Evolutionary conservation across 2,113 vertebrate species (phyloP), one percentile per base, ranked within the genome.

Genomic region (Microtus pennsylvanicus): DNA sequence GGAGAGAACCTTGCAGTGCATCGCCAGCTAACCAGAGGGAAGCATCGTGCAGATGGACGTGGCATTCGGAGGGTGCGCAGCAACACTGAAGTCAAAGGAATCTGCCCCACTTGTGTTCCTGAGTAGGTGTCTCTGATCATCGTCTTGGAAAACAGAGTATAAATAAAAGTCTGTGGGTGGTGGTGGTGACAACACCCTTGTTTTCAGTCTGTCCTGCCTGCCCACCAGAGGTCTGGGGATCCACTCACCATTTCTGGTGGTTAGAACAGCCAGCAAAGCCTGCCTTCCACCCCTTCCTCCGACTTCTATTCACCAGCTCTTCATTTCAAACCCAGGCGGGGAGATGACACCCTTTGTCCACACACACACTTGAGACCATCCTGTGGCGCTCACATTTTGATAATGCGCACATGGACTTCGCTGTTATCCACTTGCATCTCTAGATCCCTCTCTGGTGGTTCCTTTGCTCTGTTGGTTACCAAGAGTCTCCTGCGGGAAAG

Each of bases 111-210:
- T 86, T 61, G 87, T 65, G 96, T 95, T 80, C 86, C 61, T 42
- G 87, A 94, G 95, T 95, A 81, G 96, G 97, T 82, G 96, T 93
- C 93, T 63, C 74, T 93, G 96, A 92, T 61, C 86, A 89, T n/a
- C 70, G 93, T 75, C 97, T 94, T 89, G 86, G 91, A 91, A 89
- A 95, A 82, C 55, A 92, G 85, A 81, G 93, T 97, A 95, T 97
- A 97, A 97, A 97, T 97, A 97, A 96, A 91, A 94, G 91, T 95
- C 97, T 90, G 95, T 97, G 97, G 97, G 97, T 82, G 92, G 96
- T 82, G 67, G 45, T 30, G 83, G 92, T 50, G 92, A 91, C 93
- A 93, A 63, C 85, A 86, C 70, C 16, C 78, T 38, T 4, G 1
- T 89, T 93, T 94, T 72, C 67, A 30, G 88, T 95, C 92, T 81